Percentiles rank a stretch among this genome's conserved stretches.
phyloP scores from a whole-genome alignment of 2,797 vertebrate genomes.

The Poecile montanus region DNA sequence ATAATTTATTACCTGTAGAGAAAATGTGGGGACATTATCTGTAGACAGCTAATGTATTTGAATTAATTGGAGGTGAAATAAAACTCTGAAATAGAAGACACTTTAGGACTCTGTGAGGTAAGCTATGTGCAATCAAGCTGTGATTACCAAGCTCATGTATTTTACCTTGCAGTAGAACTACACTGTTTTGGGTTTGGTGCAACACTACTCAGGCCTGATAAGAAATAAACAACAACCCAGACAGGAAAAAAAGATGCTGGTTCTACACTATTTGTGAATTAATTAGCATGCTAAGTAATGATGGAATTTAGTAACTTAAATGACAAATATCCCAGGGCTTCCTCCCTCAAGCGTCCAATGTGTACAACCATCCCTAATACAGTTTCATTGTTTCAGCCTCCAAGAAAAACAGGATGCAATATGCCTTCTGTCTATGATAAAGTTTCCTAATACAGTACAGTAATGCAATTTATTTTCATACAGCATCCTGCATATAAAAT shows the following conservation, averaged over 20 bases:
- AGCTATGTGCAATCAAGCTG: neutral
- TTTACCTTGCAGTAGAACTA: neutral
- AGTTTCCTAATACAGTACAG: constrained; percentile 68
- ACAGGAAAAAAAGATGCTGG: neutral
- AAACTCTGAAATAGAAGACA: neutral
- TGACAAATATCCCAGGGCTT: neutral
- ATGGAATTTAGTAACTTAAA: constrained; percentile 30
- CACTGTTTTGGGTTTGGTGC: neutral
- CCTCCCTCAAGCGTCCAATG: neutral
- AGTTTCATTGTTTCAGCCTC: constrained; percentile 27
- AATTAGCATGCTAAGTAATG: constrained; percentile 31
- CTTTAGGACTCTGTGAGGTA: neutral
- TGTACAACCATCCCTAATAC: constrained; percentile 4
- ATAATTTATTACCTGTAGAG: neutral
- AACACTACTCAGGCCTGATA: neutral
- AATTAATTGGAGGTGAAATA: neutral
- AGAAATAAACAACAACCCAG: neutral
- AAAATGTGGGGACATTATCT: neutral
- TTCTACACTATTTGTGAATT: neutral
- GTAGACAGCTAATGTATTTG: neutral
- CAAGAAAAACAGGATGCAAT: constrained; percentile 69
- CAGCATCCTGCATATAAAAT: constrained; percentile 69
- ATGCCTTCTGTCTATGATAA: constrained; percentile 64
- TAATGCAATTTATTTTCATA: constrained; percentile 71
- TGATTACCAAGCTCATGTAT: neutral